A percentile compares a stretch with the other conserved stretches of the same genome.
phyloP scores from a whole-genome alignment of 2,113 vertebrate genomes.

The Heterotis niloticus region DNA sequence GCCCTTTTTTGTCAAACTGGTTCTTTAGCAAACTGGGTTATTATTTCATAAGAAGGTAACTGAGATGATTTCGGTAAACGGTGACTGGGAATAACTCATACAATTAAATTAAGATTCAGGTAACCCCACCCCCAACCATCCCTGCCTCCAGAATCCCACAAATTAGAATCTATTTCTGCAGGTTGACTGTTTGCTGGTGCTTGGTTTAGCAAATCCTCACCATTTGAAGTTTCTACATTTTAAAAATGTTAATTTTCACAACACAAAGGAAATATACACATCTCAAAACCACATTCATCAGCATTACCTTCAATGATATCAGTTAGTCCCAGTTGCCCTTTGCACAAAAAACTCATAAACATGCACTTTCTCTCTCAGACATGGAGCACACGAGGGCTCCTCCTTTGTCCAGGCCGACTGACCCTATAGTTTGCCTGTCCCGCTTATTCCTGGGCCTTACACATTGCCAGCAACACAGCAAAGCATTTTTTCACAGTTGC shows the following conservation, averaged over 20 bases:
- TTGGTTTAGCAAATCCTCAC: too few relatives aligned
- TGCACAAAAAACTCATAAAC: not conserved
- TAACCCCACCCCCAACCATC: too few relatives aligned
- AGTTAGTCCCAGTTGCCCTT: not conserved
- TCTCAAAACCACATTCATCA: not conserved
- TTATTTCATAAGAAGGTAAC: too few relatives aligned
- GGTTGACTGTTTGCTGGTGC: too few relatives aligned
- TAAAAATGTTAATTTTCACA: not conserved
- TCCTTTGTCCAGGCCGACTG: not conserved
- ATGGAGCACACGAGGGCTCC: not conserved
- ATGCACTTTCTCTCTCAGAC: not conserved
- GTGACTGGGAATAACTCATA: too few relatives aligned
- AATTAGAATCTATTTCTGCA: too few relatives aligned
- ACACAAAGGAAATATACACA: not conserved
- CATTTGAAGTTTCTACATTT: too few relatives aligned
- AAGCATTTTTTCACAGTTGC: not conserved
- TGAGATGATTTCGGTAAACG: too few relatives aligned
- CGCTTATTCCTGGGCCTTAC: not conserved
- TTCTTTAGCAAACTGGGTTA: too few relatives aligned
- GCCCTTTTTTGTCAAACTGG: too few relatives aligned
- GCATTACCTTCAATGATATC: not conserved
- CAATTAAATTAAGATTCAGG: too few relatives aligned
- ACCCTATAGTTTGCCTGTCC: not conserved
- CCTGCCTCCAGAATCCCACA: too few relatives aligned
- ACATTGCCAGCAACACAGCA: not conserved